A percentile compares a stretch with the other conserved stretches of the same genome.
Conservation (phyloP, 2,888 invertebrate species). For the Hofmannophila pseudospretella region DNA sequence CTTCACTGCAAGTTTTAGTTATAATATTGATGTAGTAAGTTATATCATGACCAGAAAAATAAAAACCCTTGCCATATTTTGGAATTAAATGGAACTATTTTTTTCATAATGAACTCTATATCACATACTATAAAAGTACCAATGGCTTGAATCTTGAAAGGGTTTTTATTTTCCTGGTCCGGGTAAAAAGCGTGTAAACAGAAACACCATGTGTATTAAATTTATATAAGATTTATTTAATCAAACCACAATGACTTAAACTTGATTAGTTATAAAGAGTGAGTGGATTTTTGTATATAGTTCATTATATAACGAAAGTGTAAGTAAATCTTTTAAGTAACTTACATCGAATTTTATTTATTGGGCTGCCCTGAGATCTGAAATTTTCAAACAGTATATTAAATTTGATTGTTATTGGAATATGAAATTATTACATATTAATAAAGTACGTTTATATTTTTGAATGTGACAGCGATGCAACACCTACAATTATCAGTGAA, state of each 20-base stretch:
- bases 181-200: conserved; percentile 50
- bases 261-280: conserved; percentile 65
- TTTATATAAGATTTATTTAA: conserved; percentile 70
- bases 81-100: no score
- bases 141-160: no score
- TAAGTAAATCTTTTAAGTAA: conserved; percentile 76
- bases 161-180: no score
- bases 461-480: no score
- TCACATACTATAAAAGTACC: no score
- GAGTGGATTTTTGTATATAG: conserved; percentile 75
- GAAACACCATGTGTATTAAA: conserved; percentile 53
- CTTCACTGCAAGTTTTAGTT: conserved; percentile 44
- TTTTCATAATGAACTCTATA: no score
- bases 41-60: no score
- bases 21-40: conserved; percentile 46
- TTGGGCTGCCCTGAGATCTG: conserved; percentile 71
- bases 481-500: conserved; percentile 16
- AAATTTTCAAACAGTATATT: conserved; percentile 31
- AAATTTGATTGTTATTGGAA: no score
- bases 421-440: no score
- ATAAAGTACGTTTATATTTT: no score
- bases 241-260: conserved; percentile 69
- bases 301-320: conserved; percentile 68
- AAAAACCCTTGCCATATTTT: no score
- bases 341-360: conserved; percentile 63